Conservation (phyloP, 2,888 invertebrate species). For the Rotaria sp. region DNA sequence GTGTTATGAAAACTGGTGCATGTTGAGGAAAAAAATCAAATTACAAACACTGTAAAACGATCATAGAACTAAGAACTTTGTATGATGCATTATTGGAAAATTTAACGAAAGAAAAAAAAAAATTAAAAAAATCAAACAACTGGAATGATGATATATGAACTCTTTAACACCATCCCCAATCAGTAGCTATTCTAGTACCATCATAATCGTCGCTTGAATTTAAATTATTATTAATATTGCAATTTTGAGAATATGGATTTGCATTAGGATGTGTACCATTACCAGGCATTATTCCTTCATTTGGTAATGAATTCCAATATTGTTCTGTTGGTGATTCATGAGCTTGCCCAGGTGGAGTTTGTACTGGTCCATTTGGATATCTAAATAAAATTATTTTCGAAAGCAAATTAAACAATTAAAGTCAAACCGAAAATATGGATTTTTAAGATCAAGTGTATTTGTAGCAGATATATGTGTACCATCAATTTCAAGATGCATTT, state of each 20-base stretch:
- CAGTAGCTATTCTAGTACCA: neutral
- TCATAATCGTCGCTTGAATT: neutral
- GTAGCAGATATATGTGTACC: conserved; percentile 73
- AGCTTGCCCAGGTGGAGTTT: conserved; percentile 23
- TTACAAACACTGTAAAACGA: neutral
- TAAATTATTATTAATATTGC: conserved; percentile 16
- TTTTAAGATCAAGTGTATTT: conserved; percentile 90
- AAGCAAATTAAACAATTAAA: neutral
- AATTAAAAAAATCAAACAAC: neutral
- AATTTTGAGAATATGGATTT: conserved; percentile 22
- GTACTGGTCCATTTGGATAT: neutral
- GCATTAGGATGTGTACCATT: neutral
- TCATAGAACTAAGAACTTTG: neutral
- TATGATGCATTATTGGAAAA: neutral
- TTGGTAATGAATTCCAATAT: conserved; percentile 31
- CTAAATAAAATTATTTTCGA: neutral
- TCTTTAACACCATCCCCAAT: neutral
- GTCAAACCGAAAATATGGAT: conserved; percentile 82
- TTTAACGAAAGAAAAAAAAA: neutral
- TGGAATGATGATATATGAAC: neutral
- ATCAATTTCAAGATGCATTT: conserved; percentile 81
- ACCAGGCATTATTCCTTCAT: neutral
- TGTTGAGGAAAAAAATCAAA: neutral
- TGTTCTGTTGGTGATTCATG: conserved; percentile 40
- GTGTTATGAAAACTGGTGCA: neutral